Evolutionary conservation across 2,888 invertebrate genomes (phyloP).

Genomic region (Pristionchus mayeri): DNA sequence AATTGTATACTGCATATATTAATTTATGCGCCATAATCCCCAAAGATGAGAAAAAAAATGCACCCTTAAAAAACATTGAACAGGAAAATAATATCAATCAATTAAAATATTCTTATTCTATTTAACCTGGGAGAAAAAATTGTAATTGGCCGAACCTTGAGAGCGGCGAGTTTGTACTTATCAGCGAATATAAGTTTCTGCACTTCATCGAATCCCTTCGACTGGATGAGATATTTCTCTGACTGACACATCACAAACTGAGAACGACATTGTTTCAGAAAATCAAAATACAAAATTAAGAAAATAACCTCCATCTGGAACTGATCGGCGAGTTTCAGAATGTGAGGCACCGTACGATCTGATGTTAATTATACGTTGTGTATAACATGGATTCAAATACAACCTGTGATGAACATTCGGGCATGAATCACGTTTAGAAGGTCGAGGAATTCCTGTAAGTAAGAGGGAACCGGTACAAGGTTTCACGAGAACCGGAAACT

Average conservation of each 20-base stretch:
- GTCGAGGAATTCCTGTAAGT: background rate
- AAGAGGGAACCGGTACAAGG: background rate
- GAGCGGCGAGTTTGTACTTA: background rate
- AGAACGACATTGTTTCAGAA: background rate
- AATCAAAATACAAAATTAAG: background rate
- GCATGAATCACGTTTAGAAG: background rate
- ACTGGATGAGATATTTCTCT: background rate
- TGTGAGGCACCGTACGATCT: too few species aligned
- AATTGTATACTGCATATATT: too few species aligned
- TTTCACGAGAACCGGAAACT: background rate
- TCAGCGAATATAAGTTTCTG: background rate
- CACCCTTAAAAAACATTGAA: background rate
- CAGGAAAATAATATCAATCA: too few species aligned
- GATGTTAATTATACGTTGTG: too few species aligned
- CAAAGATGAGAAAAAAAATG: background rate
- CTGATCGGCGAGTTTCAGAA: too few species aligned
- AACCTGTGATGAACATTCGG: too few species aligned
- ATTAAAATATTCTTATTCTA: too few species aligned
- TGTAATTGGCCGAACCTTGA: background rate
- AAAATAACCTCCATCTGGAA: too few species aligned
- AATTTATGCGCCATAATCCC: background rate
- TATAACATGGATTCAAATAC: too few species aligned
- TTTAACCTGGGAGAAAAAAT: background rate
- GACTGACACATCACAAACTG: background rate
- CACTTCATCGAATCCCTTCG: background rate